phyloP scores from a whole-genome alignment of 2,888 invertebrate species.

The Hypolimnas misippus region DNA sequence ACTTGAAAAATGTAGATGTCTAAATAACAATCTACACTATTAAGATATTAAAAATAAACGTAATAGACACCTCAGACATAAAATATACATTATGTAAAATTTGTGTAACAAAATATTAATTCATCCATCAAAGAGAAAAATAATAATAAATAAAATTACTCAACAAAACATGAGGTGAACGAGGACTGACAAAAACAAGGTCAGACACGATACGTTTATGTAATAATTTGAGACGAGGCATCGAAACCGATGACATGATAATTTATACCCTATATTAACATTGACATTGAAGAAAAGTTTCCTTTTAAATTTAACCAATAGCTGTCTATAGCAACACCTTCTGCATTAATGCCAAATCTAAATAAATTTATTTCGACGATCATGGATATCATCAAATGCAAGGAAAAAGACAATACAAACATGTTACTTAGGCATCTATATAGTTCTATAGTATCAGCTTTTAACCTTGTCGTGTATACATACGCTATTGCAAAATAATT shows the following conservation, averaged over 20 bases:
- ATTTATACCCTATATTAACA: slow-evolving; percentile 49
- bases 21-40: not conserved
- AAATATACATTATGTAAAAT: not conserved
- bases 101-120: slow-evolving; percentile 4
- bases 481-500: slow-evolving; percentile 37
- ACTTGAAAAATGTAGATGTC: too few relatives aligned
- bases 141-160: slow-evolving; percentile 44
- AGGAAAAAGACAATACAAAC: too few relatives aligned
- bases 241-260: slow-evolving; percentile 42
- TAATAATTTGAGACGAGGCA: slow-evolving; percentile 56
- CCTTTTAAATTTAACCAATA: not conserved
- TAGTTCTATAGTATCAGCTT: slow-evolving; percentile 16
- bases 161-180: slow-evolving; percentile 50
- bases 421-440: not conserved
- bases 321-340: not conserved
- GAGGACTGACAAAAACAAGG: slow-evolving; percentile 55
- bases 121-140: slow-evolving; percentile 7
- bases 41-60: not conserved
- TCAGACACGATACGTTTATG: slow-evolving; percentile 55
- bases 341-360: not conserved
- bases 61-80: not conserved
- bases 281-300: slow-evolving; percentile 52
- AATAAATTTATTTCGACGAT: too few relatives aligned
- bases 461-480: slow-evolving; percentile 37
- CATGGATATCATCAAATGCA: too few relatives aligned